These are phyloP conservation scores for Coregonus sp. DNA, from an alignment of 2,797 vertebrate genomes.

Conservation along the genomic window DNA sequence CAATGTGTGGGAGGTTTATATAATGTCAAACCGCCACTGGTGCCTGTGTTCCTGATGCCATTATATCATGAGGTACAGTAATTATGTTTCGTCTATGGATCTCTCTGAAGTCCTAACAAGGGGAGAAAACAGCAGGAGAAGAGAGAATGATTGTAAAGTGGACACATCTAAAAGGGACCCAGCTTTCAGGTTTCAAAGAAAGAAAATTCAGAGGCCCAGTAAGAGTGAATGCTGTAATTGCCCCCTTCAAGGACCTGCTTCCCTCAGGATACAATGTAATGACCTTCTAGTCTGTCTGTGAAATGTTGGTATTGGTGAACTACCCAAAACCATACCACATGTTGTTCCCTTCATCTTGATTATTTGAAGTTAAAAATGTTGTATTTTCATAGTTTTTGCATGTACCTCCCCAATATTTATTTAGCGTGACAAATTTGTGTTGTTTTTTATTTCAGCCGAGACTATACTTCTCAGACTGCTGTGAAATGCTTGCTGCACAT, in stretches of 20 bases:
- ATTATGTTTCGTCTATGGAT: conserved; percentile 69
- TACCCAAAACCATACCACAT: background rate
- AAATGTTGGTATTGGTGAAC: background rate
- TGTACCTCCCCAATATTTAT: background rate
- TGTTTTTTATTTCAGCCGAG: background rate
- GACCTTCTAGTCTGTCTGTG: conserved; percentile 52
- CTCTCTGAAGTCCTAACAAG: conserved; percentile 56
- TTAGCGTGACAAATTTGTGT: background rate
- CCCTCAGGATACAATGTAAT: conserved; percentile 65
- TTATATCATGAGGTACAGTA: conserved; percentile 54
- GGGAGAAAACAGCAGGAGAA: conserved; percentile 62
- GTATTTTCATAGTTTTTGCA: background rate
- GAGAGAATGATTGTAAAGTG: conserved; percentile 65
- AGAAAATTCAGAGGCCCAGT: conserved; percentile 66
- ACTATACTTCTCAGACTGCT: background rate
- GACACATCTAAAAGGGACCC: conserved; percentile 64
- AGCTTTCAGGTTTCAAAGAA: conserved; percentile 56
- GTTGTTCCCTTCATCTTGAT: background rate
- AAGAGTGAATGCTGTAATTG: conserved; percentile 71
- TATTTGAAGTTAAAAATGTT: background rate
- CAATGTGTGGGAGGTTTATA: conserved; percentile 62
- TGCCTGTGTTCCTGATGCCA: conserved; percentile 59
- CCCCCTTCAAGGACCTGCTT: conserved; percentile 70
- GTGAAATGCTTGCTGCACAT: background rate
- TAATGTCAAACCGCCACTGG: conserved; percentile 57